Evolutionary conservation across 1,140 invertebrate genomes (phyloP), one percentile per base, ranked within the genome.

Genomic region (Chironomus tepperi): DNA sequence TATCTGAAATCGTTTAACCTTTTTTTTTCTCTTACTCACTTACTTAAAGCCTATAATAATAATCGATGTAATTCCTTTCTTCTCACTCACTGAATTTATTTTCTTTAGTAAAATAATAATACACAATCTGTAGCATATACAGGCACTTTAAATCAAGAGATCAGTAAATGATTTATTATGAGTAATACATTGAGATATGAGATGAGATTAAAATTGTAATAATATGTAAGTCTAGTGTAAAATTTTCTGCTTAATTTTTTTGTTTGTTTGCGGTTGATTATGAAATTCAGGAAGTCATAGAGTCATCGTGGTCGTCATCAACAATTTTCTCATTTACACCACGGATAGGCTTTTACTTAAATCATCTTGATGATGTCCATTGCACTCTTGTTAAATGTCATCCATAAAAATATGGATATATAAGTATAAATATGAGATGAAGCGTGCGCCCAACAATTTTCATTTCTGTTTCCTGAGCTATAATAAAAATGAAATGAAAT

Each of bases 231-330:
- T 5, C 47, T 57, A n/a, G 12, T 57, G 12, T 57, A 57, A 57
- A 3, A 57, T 15, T 57, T 15, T 0, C 47, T 15, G 12, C 47
- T 57, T 15, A n/a, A 12, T 10, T 10, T 57, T 57, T 57, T 57
- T 34, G 1, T 34, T 57, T 57, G 47, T 57, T 70, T 70, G 19
- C 65, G 10, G 65, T 70, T 70, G 65, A 70, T 70, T 70, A 70
- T 70, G 18, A 70, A 70, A 70, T 70, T 70, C 65, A 70, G 65
- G 65, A 70, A 70, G 65, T 70, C 19, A 34, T 10, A 70, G 7
- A 10, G 65, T 18, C n/a, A 21, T 18, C 6, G 18, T 70, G 9
- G 19, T 19, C 18, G 10, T n/a, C 47, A 57, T 57, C 10, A n/a
- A 12, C 47, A n/a, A 10, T n/a, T 57, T 57, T 12, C n/a, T 57